A percentile compares a stretch with the other conserved stretches of the same genome.
Conservation (phyloP, 1,140 invertebrate species). For the Hetaerina americana region DNA sequence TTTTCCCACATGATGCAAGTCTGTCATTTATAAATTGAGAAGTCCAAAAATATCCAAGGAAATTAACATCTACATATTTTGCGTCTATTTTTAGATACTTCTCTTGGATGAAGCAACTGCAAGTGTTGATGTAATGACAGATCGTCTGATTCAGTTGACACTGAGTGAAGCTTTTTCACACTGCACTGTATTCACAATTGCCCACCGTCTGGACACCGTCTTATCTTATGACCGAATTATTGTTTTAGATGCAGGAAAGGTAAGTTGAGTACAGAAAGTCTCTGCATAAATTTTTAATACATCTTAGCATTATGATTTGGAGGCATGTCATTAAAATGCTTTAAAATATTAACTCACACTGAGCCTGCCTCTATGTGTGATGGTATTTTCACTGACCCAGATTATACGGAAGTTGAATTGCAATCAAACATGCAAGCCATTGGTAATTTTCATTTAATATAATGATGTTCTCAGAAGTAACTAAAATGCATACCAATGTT, state of each 20-base stretch:
- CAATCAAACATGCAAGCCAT: not conserved
- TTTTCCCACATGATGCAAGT: no score
- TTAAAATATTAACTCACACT: not conserved
- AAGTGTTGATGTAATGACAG: slow-evolving; percentile 24
- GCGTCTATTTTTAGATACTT: slow-evolving; percentile 19
- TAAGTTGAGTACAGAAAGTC: not conserved
- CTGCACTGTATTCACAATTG: slow-evolving; percentile 39
- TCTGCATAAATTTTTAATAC: not conserved
- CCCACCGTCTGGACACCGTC: slow-evolving; percentile 32
- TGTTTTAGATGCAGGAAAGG: slow-evolving; percentile 32
- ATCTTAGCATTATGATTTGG: not conserved
- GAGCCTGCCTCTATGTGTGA: not conserved
- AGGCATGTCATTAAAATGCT: not conserved
- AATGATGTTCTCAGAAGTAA: no score
- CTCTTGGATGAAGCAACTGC: slow-evolving; percentile 37
- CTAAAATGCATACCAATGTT: no score
- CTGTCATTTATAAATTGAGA: no score
- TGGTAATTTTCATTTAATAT: no score
- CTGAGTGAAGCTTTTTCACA: slow-evolving; percentile 20
- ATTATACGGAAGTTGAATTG: not conserved
- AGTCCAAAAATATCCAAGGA: no score
- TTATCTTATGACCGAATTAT: slow-evolving; percentile 31
- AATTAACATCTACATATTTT: not conserved
- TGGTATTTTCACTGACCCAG: not conserved
- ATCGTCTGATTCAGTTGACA: slow-evolving; percentile 19